Percentiles rank a stretch among this genome's conserved stretches.
These are phyloP conservation scores for Uria aalge DNA, from an alignment of 2,113 vertebrate species.

Conservation along the genomic window DNA sequence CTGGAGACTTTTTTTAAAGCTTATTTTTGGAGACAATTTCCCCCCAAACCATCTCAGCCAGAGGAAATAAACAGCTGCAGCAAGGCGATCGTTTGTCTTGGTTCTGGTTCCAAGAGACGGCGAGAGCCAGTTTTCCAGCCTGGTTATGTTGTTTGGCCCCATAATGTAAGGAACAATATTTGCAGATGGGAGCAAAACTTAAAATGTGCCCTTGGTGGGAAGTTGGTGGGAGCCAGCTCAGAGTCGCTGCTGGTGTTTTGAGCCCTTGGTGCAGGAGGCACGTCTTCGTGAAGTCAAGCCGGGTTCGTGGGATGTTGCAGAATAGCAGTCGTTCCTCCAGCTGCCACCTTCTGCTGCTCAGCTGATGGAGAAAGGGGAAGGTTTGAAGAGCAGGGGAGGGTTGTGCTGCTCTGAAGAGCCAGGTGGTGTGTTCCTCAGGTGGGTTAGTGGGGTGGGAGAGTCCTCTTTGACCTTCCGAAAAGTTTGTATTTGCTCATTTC, in stretches of 20 bases:
- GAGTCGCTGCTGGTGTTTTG: accelerated
- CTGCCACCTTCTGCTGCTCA: not conserved
- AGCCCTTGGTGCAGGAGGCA: not conserved
- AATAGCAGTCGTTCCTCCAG: not conserved
- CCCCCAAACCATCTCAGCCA: not conserved
- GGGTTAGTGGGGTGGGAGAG: not conserved
- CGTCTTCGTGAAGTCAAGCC: not conserved
- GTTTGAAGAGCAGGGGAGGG: not conserved
- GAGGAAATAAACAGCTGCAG: not conserved
- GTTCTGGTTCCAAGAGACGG: not conserved
- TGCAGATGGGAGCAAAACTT: not conserved
- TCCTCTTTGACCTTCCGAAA: not conserved
- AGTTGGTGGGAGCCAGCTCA: not conserved
- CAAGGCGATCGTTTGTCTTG: not conserved
- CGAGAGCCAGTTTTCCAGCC: not conserved
- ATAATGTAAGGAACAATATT: not conserved
- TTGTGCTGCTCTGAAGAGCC: not conserved
- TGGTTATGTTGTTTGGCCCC: not conserved
- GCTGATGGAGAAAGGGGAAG: not conserved
- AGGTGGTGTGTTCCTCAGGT: not conserved
- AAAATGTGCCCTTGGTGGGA: not conserved
- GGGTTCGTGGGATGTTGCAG: not conserved
- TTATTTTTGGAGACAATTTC: not conserved
- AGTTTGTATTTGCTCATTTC: not conserved
- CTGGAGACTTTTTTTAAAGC: not conserved